A percentile compares a stretch with the other conserved stretches of the same genome.
Evolutionary conservation across 2,797 vertebrate genomes (phyloP).

Genomic region (Mormyrops attenuatus): DNA sequence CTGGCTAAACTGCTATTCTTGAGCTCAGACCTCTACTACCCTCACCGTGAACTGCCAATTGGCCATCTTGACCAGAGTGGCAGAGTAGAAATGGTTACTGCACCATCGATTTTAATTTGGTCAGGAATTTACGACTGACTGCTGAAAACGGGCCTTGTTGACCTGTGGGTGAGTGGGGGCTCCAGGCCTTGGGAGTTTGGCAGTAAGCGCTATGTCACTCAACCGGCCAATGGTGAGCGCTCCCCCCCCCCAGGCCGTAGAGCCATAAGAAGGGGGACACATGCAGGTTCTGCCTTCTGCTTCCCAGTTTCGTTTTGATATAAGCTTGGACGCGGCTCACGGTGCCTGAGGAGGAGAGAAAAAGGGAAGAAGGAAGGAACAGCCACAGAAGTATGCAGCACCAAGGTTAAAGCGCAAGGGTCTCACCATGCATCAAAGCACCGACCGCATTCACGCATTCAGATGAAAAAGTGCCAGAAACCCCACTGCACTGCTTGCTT

Average conservation of each 20-base stretch:
- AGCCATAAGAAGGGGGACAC: background rate
- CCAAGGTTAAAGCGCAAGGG: background rate
- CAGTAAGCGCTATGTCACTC: background rate
- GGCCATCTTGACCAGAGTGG: background rate
- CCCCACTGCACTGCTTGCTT: background rate
- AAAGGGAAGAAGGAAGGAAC: background rate
- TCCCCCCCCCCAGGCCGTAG: background rate
- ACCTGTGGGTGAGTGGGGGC: background rate
- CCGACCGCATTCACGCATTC: background rate
- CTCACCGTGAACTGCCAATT: background rate
- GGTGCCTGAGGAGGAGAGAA: background rate
- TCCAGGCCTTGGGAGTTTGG: background rate
- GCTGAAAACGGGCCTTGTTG: background rate
- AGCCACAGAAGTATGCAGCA: background rate
- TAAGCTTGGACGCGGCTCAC: background rate
- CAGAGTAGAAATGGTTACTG: background rate
- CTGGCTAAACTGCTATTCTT: background rate
- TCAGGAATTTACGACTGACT: background rate
- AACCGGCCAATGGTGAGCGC: background rate
- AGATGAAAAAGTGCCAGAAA: background rate
- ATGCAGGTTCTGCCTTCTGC: background rate
- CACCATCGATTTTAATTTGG: background rate
- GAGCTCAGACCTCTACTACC: background rate
- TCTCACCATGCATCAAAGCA: background rate
- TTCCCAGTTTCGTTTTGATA: background rate